Conservation (phyloP, 2,113 vertebrate species). For the Piliocolobus tephrosceles region DNA sequence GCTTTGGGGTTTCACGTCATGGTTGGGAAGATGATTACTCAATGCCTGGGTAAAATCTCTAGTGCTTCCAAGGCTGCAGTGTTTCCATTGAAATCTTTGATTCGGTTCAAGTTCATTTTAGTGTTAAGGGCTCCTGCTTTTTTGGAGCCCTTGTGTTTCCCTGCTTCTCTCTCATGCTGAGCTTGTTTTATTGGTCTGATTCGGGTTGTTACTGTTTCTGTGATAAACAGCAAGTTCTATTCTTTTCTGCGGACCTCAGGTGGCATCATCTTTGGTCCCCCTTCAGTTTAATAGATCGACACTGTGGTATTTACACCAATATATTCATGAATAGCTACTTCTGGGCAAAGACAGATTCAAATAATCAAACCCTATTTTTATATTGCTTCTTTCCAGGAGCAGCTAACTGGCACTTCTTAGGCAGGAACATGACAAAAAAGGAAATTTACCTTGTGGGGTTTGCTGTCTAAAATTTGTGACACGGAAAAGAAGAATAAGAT, state of each 20-base stretch:
- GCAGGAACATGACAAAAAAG: not conserved
- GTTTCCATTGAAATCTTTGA: not conserved
- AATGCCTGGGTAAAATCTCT: not conserved
- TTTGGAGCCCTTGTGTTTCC: not conserved
- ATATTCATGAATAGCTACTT: constrained; percentile 20
- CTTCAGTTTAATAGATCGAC: constrained; percentile 32
- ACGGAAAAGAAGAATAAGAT: not conserved
- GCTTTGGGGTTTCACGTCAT: not conserved
- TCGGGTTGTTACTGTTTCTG: constrained; percentile 42
- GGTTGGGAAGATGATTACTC: too few relatives aligned
- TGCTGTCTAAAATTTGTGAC: not conserved
- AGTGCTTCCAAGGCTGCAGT: not conserved
- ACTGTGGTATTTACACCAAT: not conserved
- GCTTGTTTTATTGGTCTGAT: constrained; percentile 52
- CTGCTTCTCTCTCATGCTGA: constrained; percentile 57
- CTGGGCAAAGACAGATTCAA: not conserved
- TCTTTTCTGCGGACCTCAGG: constrained; percentile 62
- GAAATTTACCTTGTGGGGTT: not conserved
- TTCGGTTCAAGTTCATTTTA: not conserved
- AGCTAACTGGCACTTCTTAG: constrained; percentile 3
- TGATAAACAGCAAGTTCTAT: constrained; percentile 56
- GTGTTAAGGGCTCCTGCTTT: not conserved
- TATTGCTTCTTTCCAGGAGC: not conserved
- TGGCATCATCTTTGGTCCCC: not conserved
- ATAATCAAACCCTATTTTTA: not conserved